A percentile compares a stretch with the other conserved stretches of the same genome.
Conservation (phyloP, 2,113 vertebrate genomes). For the Lasiurus cinereus region DNA sequence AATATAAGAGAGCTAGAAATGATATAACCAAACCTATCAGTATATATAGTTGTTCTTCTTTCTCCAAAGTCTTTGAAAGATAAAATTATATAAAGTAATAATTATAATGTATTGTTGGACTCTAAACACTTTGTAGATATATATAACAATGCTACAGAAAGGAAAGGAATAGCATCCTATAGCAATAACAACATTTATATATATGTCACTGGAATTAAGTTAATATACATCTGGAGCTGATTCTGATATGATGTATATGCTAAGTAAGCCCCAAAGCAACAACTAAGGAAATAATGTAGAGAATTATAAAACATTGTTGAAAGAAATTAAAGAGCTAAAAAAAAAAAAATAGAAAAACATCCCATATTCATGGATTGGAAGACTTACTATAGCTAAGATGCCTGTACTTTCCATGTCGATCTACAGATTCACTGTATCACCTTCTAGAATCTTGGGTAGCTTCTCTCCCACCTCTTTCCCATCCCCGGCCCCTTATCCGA, state of each 20-base stretch:
- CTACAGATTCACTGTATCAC: background rate
- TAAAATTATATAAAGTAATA: slow-evolving; percentile 34
- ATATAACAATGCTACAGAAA: background rate
- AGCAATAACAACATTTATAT: background rate
- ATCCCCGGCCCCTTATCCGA: too few species aligned
- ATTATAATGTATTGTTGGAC: background rate
- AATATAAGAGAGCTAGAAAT: slow-evolving; percentile 43
- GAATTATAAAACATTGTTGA: background rate
- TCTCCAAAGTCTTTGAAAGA: slow-evolving; percentile 21
- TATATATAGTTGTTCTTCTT: background rate
- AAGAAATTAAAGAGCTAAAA: background rate
- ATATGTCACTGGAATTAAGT: background rate
- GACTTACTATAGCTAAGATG: background rate
- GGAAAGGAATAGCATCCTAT: background rate
- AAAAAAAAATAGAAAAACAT: slow-evolving; percentile 22
- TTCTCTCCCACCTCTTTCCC: background rate
- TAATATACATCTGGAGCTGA: slow-evolving; percentile 11
- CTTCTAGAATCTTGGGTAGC: background rate
- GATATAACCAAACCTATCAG: background rate
- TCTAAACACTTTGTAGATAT: background rate
- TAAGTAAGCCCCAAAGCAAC: background rate
- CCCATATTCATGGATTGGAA: background rate
- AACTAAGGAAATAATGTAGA: background rate
- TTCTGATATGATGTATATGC: background rate
- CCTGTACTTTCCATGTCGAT: background rate